Percentiles rank a stretch among this genome's conserved stretches.
Evolutionary conservation across 1,140 invertebrate species (phyloP).

Genomic region (Drosophila virilis): DNA sequence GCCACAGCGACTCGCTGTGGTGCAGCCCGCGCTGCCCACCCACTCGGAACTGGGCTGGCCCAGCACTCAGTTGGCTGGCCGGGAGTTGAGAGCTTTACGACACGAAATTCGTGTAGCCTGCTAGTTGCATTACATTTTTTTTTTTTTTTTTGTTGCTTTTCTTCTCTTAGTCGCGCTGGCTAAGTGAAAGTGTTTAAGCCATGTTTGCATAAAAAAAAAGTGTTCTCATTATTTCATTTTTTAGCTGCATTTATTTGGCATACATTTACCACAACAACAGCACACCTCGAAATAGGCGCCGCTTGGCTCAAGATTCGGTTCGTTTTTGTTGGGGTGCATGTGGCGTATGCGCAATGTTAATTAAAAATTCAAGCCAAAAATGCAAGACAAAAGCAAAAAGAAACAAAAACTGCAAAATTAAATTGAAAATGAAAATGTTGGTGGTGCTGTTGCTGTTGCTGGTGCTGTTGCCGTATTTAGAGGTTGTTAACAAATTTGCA

Average conservation of each 20-base stretch:
- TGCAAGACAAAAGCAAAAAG: neutral
- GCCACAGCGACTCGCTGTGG: neutral
- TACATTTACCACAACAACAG: slow-evolving; percentile 39
- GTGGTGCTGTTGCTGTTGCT: slow-evolving; percentile 22
- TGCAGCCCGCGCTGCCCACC: slow-evolving; percentile 5
- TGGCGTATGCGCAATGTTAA: slow-evolving; percentile 69
- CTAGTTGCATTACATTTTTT: slow-evolving; percentile 1
- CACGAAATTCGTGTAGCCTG: slow-evolving; percentile 66
- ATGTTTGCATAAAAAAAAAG: slow-evolving; percentile 47
- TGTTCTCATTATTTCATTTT: slow-evolving; percentile 69
- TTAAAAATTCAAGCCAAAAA: slow-evolving; percentile 58
- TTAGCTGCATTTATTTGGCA: slow-evolving; percentile 55
- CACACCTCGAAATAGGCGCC: slow-evolving; percentile 36
- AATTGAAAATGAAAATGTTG: slow-evolving; percentile 26
- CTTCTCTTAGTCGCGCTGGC: neutral
- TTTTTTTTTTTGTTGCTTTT: too few relatives aligned
- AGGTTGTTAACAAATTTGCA: slow-evolving; percentile 68
- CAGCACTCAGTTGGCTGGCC: slow-evolving; percentile 7
- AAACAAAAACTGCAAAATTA: slow-evolving; percentile 1
- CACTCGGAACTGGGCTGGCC: slow-evolving; percentile 6
- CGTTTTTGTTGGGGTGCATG: slow-evolving; percentile 23
- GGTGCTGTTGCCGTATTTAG: slow-evolving; percentile 44
- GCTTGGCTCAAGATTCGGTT: slow-evolving; percentile 24
- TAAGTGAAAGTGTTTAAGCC: slow-evolving; percentile 66
- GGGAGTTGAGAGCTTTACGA: slow-evolving; percentile 42